phyloP scores from a whole-genome alignment of 1,140 invertebrate species.

The Temnothorax curvispinosus region DNA sequence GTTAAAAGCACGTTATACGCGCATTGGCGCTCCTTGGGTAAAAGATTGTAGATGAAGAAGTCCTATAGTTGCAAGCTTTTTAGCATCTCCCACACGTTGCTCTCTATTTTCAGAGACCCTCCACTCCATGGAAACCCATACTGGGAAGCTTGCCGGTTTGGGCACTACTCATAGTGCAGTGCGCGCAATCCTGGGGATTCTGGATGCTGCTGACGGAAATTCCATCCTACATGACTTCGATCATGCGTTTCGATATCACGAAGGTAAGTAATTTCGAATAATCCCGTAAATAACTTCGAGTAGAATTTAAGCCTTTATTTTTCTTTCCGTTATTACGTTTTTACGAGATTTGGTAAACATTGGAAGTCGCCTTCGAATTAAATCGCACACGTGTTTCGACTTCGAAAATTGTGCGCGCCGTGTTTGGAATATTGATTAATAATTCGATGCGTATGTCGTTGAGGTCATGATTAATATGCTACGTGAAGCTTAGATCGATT shows the following conservation, averaged over 20 bases:
- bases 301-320: neutral
- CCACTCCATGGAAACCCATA: constrained; percentile 92
- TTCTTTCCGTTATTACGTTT: neutral
- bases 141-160: constrained; percentile 92
- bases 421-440: constrained; percentile 46
- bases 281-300: neutral
- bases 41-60: neutral
- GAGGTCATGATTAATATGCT: constrained; percentile 24
- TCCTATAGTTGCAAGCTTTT: neutral
- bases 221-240: constrained; percentile 95
- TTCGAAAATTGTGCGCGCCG: neutral
- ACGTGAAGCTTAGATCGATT: neutral
- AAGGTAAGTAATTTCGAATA: constrained; percentile 81
- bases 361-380: neutral
- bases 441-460: neutral
- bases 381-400: neutral
- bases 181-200: constrained; percentile 96
- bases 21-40: no score
- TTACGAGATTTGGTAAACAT: neutral
- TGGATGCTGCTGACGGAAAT: constrained; percentile 96
- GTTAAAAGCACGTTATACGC: no score
- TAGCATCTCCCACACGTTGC: neutral
- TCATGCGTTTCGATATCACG: constrained; percentile 93
- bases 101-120: constrained; percentile 79
- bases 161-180: constrained; percentile 93